Percentiles rank a stretch among this genome's conserved stretches.
Evolutionary conservation across 1,140 invertebrate species (phyloP).

Genomic region (Drosophila bocqueti): DNA sequence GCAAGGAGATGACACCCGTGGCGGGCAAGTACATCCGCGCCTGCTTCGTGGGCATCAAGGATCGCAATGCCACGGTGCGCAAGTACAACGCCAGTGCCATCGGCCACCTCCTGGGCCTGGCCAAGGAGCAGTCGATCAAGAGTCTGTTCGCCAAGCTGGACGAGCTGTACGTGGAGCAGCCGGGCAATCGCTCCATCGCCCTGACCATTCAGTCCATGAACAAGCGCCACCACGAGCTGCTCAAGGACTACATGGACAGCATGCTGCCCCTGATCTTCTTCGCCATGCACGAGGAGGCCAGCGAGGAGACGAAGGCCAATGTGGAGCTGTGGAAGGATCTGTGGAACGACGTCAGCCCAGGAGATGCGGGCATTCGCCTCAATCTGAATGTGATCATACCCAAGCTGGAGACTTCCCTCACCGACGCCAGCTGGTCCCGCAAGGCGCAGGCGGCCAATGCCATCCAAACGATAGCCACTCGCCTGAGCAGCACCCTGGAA

Average conservation of each 20-base stretch:
- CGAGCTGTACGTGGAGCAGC: constrained; percentile 92
- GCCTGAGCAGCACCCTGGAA: constrained; percentile 89
- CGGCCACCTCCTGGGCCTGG: constrained; percentile 93
- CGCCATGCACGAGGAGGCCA: constrained; percentile 93
- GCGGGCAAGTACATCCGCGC: constrained; percentile 92
- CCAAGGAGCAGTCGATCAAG: constrained; percentile 94
- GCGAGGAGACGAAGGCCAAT: constrained; percentile 87
- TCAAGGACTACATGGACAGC: constrained; percentile 92
- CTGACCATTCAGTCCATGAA: constrained; percentile 93
- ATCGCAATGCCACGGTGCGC: constrained; percentile 92
- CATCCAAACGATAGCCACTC: constrained; percentile 91
- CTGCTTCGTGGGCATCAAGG: constrained; percentile 92
- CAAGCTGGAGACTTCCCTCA: constrained; percentile 89
- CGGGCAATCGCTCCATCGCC: constrained; percentile 90
- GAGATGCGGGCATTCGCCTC: constrained; percentile 92
- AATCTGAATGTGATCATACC: constrained; percentile 91
- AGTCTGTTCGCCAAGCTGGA: constrained; percentile 93
- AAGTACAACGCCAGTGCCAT: constrained; percentile 93
- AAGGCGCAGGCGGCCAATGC: constrained; percentile 94
- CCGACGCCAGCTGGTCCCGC: constrained; percentile 93
- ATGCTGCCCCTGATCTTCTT: constrained; percentile 94
- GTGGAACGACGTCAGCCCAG: constrained; percentile 94
- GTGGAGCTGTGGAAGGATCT: constrained; percentile 94
- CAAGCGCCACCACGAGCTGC: constrained; percentile 92
- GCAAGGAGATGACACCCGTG: constrained; percentile 86